Evolutionary conservation across 2,113 vertebrate species (phyloP).

Genomic region (Saccopteryx leptura): DNA sequence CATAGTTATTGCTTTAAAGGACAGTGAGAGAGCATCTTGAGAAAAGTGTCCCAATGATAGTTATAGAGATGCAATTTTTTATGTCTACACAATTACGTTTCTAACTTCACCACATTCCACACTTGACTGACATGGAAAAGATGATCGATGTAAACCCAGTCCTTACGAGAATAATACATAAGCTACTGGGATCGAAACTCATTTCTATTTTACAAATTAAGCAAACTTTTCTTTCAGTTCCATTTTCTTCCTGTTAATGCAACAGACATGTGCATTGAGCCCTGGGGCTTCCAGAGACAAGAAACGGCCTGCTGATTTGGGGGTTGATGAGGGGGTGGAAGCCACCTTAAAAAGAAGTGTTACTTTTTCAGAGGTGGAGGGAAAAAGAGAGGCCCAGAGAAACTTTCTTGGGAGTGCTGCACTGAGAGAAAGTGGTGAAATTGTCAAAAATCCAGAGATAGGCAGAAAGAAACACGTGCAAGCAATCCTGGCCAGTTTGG

Average conservation of each 20-base stretch:
- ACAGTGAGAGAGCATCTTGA: slow-evolving; percentile 84
- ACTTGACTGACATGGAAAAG: slow-evolving; percentile 83
- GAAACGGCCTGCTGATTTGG: slow-evolving; percentile 59
- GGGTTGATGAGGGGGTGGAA: background rate
- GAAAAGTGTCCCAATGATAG: slow-evolving; percentile 79
- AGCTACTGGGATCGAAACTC: slow-evolving; percentile 80
- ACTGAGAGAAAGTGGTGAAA: background rate
- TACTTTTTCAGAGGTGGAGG: background rate
- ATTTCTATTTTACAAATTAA: slow-evolving; percentile 88
- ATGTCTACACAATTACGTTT: slow-evolving; percentile 86
- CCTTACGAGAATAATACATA: slow-evolving; percentile 83
- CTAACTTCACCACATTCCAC: slow-evolving; percentile 82
- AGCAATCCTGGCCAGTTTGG: background rate
- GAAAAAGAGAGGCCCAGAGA: slow-evolving; percentile 21
- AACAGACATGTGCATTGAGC: slow-evolving; percentile 77
- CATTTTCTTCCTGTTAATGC: slow-evolving; percentile 75
- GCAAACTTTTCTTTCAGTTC: slow-evolving; percentile 80
- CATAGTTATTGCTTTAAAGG: slow-evolving; percentile 85
- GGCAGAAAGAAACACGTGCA: background rate
- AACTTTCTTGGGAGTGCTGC: background rate
- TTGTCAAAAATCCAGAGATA: background rate
- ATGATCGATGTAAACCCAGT: slow-evolving; percentile 85
- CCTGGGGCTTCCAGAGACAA: slow-evolving; percentile 52
- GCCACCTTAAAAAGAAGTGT: slow-evolving; percentile 37
- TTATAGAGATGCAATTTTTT: slow-evolving; percentile 85